Evolutionary conservation across 2,797 vertebrate genomes (phyloP), one percentile per base, ranked within the genome.

Genomic region (Dallia pectoralis): DNA sequence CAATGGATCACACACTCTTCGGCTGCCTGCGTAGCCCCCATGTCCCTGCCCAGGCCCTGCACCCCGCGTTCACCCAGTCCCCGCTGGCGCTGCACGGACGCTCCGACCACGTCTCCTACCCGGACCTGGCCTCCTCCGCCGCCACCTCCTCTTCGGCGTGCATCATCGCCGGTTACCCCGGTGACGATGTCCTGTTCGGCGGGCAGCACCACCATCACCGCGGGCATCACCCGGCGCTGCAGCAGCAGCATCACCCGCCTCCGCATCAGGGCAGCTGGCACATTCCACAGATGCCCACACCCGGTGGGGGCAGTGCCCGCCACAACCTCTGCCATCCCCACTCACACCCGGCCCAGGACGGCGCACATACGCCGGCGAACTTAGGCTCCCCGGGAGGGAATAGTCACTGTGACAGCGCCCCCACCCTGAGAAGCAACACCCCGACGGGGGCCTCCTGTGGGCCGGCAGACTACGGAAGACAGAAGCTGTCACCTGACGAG

Each of bases 1-100:
- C 89, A 62, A 99, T 99, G 97, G 97, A 99, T 95, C 97, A 98
- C 95, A 95, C 97, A 8, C 94, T 99, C 82, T 99, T 99, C 73
- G 95, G 97, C 93, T 99, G 97, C 94, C 93, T 98, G 91, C 95
- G 97, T 93, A 97, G 95, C 94, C 96, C 97, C 67, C 97, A 98
- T 77, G 93, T 94, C 87, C 89, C 96, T 0, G 94, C 95, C 0
- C 97, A 97, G 91, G 93, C 95, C 91, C 94, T 98, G 91, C 97
- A 99, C 87, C 95, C 96, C 3, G 92, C 93, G 77, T 99, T 99
- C 87, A 92, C 95, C 77, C 96, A 96, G 92, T 97, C 96, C n/a
- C 93, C 96, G 11, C 92, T 98, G 70, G 92, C 96, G 66, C 93
- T 99, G 74, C 97, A 98, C 74, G 96, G 97, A 87, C 95, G 97